phyloP scores from a whole-genome alignment of 2,888 invertebrate genomes.

The Germaria angustata region DNA sequence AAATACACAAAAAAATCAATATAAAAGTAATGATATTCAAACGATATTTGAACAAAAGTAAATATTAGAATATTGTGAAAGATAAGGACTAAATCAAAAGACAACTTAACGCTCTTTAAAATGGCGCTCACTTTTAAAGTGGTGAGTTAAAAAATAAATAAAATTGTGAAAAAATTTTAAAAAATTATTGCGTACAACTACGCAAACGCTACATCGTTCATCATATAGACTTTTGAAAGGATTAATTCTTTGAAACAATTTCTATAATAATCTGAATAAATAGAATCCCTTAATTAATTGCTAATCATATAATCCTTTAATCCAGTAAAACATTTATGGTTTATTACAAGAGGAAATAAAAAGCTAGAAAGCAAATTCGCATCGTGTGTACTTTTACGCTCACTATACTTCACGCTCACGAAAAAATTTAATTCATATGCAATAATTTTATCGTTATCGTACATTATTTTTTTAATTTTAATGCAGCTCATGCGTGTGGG shows the following conservation, averaged over 20 bases:
- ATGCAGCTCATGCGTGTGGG: too few species aligned
- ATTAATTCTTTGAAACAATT: neutral
- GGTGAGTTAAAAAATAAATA: conserved; percentile 44
- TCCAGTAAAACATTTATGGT: too few species aligned
- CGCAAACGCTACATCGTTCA: neutral
- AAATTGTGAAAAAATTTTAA: neutral
- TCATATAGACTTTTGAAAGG: neutral
- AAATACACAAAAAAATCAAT: conserved; percentile 1
- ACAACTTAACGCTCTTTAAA: conserved; percentile 8
- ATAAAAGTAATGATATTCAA: conserved; percentile 27
- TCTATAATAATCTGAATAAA: too few species aligned
- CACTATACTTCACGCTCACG: too few species aligned
- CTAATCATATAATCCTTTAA: too few species aligned
- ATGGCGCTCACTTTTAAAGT: conserved; percentile 65
- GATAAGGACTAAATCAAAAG: conserved; percentile 37
- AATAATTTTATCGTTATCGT: too few species aligned
- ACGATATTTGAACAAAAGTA: neutral
- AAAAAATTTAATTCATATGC: too few species aligned
- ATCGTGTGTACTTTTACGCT: too few species aligned
- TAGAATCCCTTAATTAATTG: too few species aligned
- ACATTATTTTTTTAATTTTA: too few species aligned
- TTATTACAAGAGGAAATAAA: too few species aligned
- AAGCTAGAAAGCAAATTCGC: too few species aligned
- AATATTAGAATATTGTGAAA: conserved; percentile 17
- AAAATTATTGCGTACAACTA: neutral